These are phyloP conservation scores for Bovichtus variegatus DNA, from an alignment of 2,797 vertebrate species.

Conservation along the genomic window DNA sequence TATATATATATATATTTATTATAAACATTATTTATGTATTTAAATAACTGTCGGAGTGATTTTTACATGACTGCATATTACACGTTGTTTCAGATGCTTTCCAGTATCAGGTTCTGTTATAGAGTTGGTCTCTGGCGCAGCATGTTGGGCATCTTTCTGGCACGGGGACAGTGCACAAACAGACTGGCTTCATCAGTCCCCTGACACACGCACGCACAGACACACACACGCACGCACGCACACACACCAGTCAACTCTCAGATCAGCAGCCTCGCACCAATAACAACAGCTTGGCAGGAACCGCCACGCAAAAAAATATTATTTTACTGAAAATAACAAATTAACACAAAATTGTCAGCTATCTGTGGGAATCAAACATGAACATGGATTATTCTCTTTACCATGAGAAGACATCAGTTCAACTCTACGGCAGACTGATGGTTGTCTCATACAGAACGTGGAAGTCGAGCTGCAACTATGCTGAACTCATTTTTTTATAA, in stretches of 20 bases:
- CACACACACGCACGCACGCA: too few species aligned
- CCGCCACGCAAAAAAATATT: slow-evolving; percentile 27
- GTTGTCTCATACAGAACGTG: background rate
- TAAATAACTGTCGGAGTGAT: background rate
- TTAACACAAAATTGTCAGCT: slow-evolving; percentile 7
- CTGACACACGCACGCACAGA: slow-evolving; percentile 38
- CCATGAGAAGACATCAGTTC: background rate
- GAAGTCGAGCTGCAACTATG: too few species aligned
- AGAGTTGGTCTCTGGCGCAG: slow-evolving; percentile 17
- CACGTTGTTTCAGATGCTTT: background rate
- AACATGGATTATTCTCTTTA: background rate
- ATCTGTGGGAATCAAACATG: too few species aligned
- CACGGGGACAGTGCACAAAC: slow-evolving; percentile 44
- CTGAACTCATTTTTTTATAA: too few species aligned
- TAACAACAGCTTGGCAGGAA: slow-evolving; percentile 63
- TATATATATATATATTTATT: too few species aligned
- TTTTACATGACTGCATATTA: background rate
- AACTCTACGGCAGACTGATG: background rate
- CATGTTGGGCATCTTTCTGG: slow-evolving; percentile 62
- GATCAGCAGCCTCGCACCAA: slow-evolving; percentile 52
- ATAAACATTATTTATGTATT: background rate
- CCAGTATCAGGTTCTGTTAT: too few species aligned
- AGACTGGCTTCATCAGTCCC: slow-evolving; percentile 62
- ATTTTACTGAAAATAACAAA: slow-evolving; percentile 40
- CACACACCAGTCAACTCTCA: too few species aligned